Evolutionary conservation across 2,888 invertebrate species (phyloP).

Genomic region (Pammene aurita): DNA sequence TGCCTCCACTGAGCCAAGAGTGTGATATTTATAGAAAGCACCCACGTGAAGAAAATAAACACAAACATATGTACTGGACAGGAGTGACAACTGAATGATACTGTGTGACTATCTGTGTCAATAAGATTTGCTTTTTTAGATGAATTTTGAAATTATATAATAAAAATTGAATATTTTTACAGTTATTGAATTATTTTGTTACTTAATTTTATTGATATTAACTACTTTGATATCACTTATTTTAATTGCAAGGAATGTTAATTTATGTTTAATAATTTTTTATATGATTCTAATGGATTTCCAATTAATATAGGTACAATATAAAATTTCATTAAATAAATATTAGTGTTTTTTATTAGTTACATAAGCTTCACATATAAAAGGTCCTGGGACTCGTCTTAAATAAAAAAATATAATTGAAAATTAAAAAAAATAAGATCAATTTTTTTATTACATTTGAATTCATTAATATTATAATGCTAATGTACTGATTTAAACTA

Average conservation of each 20-base stretch:
- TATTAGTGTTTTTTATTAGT: too few species aligned
- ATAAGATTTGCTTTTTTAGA: not conserved
- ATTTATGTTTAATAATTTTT: not conserved
- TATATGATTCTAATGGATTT: not conserved
- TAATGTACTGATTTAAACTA: too few species aligned
- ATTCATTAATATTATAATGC: too few species aligned
- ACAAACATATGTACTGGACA: conserved; percentile 51
- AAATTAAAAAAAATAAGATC: too few species aligned
- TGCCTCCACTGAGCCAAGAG: conserved; percentile 46
- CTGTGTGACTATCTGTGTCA: not conserved
- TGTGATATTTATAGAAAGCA: conserved; percentile 73
- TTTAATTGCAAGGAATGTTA: too few species aligned
- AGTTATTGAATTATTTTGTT: not conserved
- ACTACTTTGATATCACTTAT: too few species aligned
- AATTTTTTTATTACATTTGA: too few species aligned
- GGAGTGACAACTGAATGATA: conserved; percentile 25
- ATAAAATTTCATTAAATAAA: not conserved
- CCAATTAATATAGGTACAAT: not conserved
- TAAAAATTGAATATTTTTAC: not conserved
- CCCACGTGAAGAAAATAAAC: conserved; percentile 68
- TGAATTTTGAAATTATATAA: not conserved
- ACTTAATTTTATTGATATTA: not conserved
- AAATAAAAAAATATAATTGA: too few species aligned
- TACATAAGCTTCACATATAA: too few species aligned
- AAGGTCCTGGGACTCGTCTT: too few species aligned